phyloP scores from a whole-genome alignment of 2,888 invertebrate species.

The Oscheius sp. region DNA sequence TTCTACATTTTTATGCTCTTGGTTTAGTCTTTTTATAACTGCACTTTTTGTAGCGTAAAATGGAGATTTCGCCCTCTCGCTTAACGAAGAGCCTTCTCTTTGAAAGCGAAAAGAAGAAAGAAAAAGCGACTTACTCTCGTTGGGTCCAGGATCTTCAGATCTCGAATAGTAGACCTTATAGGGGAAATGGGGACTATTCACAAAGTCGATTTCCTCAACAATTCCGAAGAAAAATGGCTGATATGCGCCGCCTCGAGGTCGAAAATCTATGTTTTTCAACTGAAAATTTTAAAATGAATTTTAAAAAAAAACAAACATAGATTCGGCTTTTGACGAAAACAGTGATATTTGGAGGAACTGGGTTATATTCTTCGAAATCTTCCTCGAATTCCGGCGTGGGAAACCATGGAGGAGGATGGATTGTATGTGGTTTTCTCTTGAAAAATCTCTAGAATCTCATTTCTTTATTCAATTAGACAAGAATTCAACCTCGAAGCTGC shows the following conservation, averaged over 20 bases:
- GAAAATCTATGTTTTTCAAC: slow-evolving; percentile 30
- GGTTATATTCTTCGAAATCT: background rate
- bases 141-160: slow-evolving; percentile 38
- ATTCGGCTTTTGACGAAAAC: slow-evolving; percentile 32
- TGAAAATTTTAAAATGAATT: slow-evolving; percentile 10
- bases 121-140: slow-evolving; percentile 32
- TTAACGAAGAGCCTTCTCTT: background rate
- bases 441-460: slow-evolving; percentile 44
- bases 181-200: slow-evolving; percentile 33
- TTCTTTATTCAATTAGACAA: background rate
- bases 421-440: slow-evolving; percentile 35
- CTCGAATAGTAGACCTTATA: slow-evolving; percentile 45
- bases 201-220: slow-evolving; percentile 33
- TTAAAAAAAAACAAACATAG: slow-evolving; percentile 35
- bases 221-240: slow-evolving; percentile 35
- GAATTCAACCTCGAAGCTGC: slow-evolving; percentile 30
- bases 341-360: background rate
- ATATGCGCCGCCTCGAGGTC: slow-evolving; percentile 36
- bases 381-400: background rate
- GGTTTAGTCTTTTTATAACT: too few species aligned
- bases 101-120: background rate
- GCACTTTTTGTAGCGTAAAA: too few species aligned
- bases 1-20: background rate
- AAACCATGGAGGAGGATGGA: slow-evolving; percentile 5
- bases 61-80: too few species aligned